These are phyloP conservation scores for Eudasyphora cyanicolor DNA, from an alignment of 2,888 invertebrate genomes.

Conservation along the genomic window DNA sequence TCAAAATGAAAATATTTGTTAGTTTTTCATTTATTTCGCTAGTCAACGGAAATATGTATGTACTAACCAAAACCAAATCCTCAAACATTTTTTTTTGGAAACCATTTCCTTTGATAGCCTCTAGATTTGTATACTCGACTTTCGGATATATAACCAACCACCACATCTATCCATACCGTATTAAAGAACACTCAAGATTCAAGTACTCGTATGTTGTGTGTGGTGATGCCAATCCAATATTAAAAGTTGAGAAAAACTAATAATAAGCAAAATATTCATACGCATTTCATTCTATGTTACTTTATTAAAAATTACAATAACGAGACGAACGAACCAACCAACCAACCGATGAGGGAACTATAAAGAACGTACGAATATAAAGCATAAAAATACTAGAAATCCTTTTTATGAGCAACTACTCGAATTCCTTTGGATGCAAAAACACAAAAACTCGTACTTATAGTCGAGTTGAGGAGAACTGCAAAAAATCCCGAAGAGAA, in stretches of 20 bases:
- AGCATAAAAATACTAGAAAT: slow-evolving; percentile 56
- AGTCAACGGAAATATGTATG: too few species aligned
- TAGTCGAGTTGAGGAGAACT: slow-evolving; percentile 5
- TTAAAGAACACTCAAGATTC: not conserved
- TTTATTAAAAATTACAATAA: slow-evolving; percentile 60
- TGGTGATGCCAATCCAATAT: slow-evolving; percentile 20
- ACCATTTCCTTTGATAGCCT: not conserved
- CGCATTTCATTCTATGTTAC: slow-evolving; percentile 56
- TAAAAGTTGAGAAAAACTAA: slow-evolving; percentile 49
- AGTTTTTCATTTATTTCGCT: too few species aligned
- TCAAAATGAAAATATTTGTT: too few species aligned
- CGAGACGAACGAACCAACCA: not conserved
- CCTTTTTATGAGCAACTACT: slow-evolving; percentile 55
- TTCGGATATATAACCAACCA: not conserved
- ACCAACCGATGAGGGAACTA: too few species aligned
- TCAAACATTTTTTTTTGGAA: too few species aligned
- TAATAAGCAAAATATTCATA: slow-evolving; percentile 64
- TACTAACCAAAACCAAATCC: too few species aligned
- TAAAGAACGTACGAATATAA: slow-evolving; percentile 49
- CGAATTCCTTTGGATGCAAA: slow-evolving; percentile 59
- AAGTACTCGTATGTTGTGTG: slow-evolving; percentile 3
- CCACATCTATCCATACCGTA: not conserved
- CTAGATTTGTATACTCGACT: not conserved
- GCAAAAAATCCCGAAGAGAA: not conserved
- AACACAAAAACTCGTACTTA: slow-evolving; percentile 32